Base-by-base conservation (phyloP, 2,113 vertebrate genomes). In the Oreocharis arfaki region DNA sequence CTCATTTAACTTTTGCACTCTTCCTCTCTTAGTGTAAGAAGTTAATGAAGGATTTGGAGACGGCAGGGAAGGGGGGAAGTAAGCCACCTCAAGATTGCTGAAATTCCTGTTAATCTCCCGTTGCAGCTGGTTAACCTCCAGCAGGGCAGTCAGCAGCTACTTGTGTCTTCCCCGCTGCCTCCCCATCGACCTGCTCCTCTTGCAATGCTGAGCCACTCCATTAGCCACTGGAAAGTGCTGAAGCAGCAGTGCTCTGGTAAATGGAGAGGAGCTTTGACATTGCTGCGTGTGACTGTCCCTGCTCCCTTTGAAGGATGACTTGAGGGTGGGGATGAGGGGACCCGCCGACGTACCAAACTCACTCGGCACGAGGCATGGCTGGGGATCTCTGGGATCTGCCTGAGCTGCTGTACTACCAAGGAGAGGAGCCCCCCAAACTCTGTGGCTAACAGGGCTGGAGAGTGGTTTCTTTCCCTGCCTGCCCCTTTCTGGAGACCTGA, bases 241-340 rank as follows among this genome's bases (percentile, higher is more conserved):
- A 95, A 91, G 85, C 92, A 94, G 87, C 95, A 93, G 91, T n/a
- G 15, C 81, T 70, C 65, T 5, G 33, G 55, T 88, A 90, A 95
- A 84, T 41, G 90, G 64, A 97, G 95, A 97, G 82, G 52, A 90
- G 87, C 91, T 95, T 84, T 95, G 94, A 95, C 86, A 73, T 90
- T 95, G 83, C 82, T 53, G 73, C 2, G 24, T 3, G 18, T 90
- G 75, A 78, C 82, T 86, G 74, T 91, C 74, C 41, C 74, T 39
- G 68, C 70, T 74, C 41, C 74, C 11, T 87, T 13, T 35, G 78
- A 42, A 71, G 92, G 53, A 46, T 67, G 52, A 37, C 78, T 77
- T 6, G 10, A 77, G 74, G 50, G 42, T 69, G 63, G 75, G 70
- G 61, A 24, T 37, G 78, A 90, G 68, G 77, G 91, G 59, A 86